Evolutionary conservation across 2,888 invertebrate species (phyloP), one percentile per base, ranked within the genome.

Genomic region (Gymnosoma rotundatum): DNA sequence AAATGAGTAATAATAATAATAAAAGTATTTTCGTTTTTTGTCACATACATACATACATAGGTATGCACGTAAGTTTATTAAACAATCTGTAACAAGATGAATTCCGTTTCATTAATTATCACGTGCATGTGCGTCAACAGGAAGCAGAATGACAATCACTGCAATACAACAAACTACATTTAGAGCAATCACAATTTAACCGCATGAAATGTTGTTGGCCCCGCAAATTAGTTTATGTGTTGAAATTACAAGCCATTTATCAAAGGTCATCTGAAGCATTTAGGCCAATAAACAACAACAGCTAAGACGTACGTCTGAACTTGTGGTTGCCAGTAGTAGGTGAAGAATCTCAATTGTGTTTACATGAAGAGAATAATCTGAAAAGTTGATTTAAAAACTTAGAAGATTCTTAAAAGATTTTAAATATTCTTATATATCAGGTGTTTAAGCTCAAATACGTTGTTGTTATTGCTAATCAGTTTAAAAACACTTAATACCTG

Each of bases 191-290:
- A 32, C 63, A 74, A 18, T 58, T 70, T 45, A 70, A 48, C 70
- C 48, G 18, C 25, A 36, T 36, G 16, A 58, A 38, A 32, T 20
- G 21, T 21, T 32, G 50, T 20, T 72, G 38, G 38, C 38, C 38
- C 38, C 38, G 38, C 36, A 61, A 36, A 50, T 50, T 52, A 73
- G 50, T 52, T 73, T 52, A 61, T 61, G 25, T 21, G 52, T 52
- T 38, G 38, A 50, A 61, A 50, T 52, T 73, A 61, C 50, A 21
- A 61, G 14, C n/a, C 12, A 61, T 38, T 61, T 58, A 50, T 50
- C 32, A 45, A 72, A 50, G 50, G 50, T 61, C 61, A 58, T 21
- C 14, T 36, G 12, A 42, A 42, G 36, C 14, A 36, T 20, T 66
- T 52, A 14, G 66, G 8, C 20, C 52, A 16, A 16, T 67, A 4